Conservation (phyloP, 2,888 invertebrate species). For the Auanema sp. region DNA sequence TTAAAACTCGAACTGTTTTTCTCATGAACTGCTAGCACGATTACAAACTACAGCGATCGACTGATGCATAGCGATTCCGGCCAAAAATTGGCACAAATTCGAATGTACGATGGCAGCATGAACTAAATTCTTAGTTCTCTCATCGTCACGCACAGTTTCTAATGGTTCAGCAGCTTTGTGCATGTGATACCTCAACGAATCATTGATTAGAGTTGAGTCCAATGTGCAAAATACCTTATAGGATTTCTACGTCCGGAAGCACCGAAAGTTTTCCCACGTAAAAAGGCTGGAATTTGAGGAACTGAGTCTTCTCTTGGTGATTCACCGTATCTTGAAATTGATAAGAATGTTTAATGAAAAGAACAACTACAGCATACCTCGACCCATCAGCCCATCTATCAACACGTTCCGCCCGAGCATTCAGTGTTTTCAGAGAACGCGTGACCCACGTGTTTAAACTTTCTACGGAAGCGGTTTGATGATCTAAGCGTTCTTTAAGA, state of each 20-base stretch:
- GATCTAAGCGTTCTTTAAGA: conserved; percentile 84
- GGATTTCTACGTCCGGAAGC: conserved; percentile 3
- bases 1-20: no score
- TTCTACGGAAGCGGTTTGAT: conserved; percentile 67
- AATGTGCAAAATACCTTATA: conserved; percentile 5
- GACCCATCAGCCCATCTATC: conserved; percentile 17
- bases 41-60: conserved; percentile 66
- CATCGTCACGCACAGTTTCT: conserved; percentile 40
- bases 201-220: no score
- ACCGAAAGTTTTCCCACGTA: conserved; percentile 14
- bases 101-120: conserved; percentile 83
- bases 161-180: conserved; percentile 29
- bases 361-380: conserved; percentile 11
- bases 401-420: conserved; percentile 20
- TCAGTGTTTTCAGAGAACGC: conserved; percentile 32
- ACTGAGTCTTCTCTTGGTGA: conserved; percentile 9
- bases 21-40: no score
- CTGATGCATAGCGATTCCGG: conserved; percentile 91
- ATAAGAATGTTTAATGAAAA: conserved; percentile 1
- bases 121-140: conserved; percentile 52
- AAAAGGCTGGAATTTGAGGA: conserved; percentile 7
- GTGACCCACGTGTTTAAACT: conserved; percentile 66
- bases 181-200: conserved; percentile 24
- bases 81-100: conserved; percentile 92
- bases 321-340: conserved; percentile 5